Evolutionary conservation across 1,140 invertebrate species (phyloP).

Genomic region (Aphaenogaster floridana): DNA sequence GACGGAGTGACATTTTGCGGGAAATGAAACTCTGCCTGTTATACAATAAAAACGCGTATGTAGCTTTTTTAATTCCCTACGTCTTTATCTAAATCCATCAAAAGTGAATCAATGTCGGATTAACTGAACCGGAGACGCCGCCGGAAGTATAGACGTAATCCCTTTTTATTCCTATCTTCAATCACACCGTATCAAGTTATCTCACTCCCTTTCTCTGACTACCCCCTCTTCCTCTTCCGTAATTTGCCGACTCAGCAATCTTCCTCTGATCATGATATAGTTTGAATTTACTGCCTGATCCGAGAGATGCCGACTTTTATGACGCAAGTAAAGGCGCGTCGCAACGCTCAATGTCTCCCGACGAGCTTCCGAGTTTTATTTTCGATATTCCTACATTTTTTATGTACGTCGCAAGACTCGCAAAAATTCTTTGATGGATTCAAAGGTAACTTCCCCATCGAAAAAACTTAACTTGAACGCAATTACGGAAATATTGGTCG

Average conservation of each 20-base stretch:
- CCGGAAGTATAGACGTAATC: slow-evolving; percentile 54
- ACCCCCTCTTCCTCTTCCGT: slow-evolving; percentile 17
- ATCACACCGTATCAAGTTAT: slow-evolving; percentile 26
- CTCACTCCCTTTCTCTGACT: background rate
- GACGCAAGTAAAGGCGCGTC: slow-evolving; percentile 29
- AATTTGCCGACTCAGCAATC: slow-evolving; percentile 64
- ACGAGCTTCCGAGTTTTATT: background rate
- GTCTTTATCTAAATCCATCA: slow-evolving; percentile 64
- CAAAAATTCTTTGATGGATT: slow-evolving; percentile 1
- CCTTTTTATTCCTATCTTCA: slow-evolving; percentile 52
- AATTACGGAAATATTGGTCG: slow-evolving; percentile 58
- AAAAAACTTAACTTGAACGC: background rate
- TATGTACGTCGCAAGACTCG: background rate
- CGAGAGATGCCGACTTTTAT: slow-evolving; percentile 63
- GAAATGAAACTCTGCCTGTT: background rate
- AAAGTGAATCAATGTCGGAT: slow-evolving; percentile 72
- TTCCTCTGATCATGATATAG: slow-evolving; percentile 48
- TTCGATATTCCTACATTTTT: slow-evolving; percentile 6
- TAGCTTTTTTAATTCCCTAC: background rate
- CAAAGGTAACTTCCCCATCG: background rate
- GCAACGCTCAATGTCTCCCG: background rate
- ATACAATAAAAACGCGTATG: background rate
- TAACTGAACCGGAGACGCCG: slow-evolving; percentile 50
- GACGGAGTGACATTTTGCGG: background rate
- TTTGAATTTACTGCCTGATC: slow-evolving; percentile 68